These are phyloP conservation scores for Gisinianus flammeolus DNA, from an alignment of 2,888 invertebrate genomes.

Conservation along the genomic window DNA sequence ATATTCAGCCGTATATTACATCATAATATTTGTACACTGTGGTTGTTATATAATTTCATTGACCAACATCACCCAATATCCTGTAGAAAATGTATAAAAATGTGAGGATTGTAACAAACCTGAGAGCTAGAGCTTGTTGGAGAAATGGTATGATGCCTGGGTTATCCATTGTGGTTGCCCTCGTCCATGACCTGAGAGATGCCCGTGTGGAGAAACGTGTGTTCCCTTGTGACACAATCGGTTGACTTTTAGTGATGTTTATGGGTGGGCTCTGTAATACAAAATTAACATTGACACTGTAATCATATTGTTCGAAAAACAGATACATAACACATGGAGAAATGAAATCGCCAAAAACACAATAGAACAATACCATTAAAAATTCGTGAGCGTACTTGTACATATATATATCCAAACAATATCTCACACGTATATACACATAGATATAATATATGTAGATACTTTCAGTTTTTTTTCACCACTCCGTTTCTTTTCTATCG, in stretches of 20 bases:
- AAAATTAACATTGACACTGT: background rate
- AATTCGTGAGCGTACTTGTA: background rate
- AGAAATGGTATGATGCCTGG: constrained; percentile 55
- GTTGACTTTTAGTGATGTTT: constrained; percentile 55
- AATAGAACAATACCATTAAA: background rate
- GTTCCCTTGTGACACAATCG: constrained; percentile 45
- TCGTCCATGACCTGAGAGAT: constrained; percentile 58
- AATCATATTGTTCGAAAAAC: background rate
- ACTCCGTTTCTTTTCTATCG: background rate
- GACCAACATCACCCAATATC: too few species aligned
- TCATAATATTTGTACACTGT: too few species aligned
- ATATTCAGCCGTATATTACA: too few species aligned
- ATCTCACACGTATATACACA: too few species aligned
- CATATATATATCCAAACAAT: too few species aligned
- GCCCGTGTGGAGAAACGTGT: constrained; percentile 50
- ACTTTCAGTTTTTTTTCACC: too few species aligned
- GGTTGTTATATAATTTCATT: too few species aligned
- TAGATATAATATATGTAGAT: too few species aligned
- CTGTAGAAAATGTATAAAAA: constrained; percentile 8
- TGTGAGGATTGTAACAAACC: constrained; percentile 37
- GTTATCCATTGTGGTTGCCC: constrained; percentile 47
- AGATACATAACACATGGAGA: background rate
- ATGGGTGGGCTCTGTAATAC: constrained; percentile 54
- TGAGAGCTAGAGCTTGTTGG: constrained; percentile 53
- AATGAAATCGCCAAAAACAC: background rate